A percentile compares a stretch with the other conserved stretches of the same genome.
Conservation (phyloP, 2,797 vertebrate genomes). For the Oreochromis mossambicus region DNA sequence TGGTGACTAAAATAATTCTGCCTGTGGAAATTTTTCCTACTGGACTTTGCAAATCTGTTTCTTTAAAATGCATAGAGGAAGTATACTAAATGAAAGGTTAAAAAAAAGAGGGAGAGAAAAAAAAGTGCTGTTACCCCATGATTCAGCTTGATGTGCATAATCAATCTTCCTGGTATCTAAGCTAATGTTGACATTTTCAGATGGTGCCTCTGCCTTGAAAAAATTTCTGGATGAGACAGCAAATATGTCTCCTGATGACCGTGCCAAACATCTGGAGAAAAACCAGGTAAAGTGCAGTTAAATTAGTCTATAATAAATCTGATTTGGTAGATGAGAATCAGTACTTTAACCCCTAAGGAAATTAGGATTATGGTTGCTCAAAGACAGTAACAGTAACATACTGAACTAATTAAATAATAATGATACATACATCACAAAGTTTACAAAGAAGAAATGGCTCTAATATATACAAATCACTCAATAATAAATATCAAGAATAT, state of each 20-base stretch:
- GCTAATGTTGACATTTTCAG: slow-evolving; percentile 31
- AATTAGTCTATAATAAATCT: background rate
- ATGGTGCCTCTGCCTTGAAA: slow-evolving; percentile 83
- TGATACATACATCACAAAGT: background rate
- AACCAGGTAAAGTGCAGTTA: slow-evolving; percentile 78
- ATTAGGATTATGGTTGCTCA: background rate
- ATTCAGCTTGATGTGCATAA: background rate
- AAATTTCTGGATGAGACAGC: slow-evolving; percentile 89
- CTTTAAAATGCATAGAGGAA: background rate
- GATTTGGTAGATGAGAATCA: background rate
- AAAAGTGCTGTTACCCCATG: background rate
- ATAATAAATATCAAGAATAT: too few species aligned
- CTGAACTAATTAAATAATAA: background rate
- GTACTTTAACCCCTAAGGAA: background rate
- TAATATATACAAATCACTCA: too few species aligned
- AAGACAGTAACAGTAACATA: background rate
- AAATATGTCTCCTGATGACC: slow-evolving; percentile 84
- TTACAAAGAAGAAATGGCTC: background rate
- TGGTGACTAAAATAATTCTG: background rate
- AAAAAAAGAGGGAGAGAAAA: background rate
- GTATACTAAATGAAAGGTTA: background rate
- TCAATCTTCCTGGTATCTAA: background rate
- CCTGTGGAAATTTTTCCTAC: background rate
- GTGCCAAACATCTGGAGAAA: slow-evolving; percentile 88
- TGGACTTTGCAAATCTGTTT: background rate